Conservation (phyloP, 2,113 vertebrate species). For the Pogonocichla stellata region DNA sequence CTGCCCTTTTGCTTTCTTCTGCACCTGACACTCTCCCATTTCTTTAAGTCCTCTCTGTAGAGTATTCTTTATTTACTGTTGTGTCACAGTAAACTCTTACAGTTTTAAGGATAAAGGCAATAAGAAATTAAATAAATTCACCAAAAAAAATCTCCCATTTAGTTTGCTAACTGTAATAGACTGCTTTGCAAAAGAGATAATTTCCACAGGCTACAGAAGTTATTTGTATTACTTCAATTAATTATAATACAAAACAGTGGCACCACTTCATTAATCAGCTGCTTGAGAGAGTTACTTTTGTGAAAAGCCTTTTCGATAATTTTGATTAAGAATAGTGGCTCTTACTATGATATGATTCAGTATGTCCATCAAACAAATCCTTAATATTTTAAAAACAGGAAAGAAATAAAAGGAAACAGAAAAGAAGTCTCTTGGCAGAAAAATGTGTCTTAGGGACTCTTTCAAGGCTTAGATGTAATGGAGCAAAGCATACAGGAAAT, state of each 20-base stretch:
- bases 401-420: conserved; percentile 26
- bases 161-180: conserved; percentile 64
- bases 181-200: conserved; percentile 72
- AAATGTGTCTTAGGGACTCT: conserved; percentile 56
- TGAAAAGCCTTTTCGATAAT: conserved; percentile 78
- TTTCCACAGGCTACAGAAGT: conserved; percentile 76
- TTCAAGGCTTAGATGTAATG: conserved; percentile 45
- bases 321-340: conserved; percentile 73
- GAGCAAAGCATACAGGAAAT: conserved; percentile 73
- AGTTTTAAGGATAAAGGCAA: neutral
- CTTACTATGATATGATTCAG: conserved; percentile 70
- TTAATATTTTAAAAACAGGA: conserved; percentile 54
- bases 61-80: neutral
- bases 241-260: conserved; percentile 80
- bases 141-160: neutral
- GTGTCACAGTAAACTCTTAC: neutral
- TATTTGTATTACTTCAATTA: conserved; percentile 85
- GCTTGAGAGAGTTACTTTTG: conserved; percentile 78
- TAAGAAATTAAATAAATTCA: neutral
- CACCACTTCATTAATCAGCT: conserved; percentile 83
- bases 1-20: neutral
- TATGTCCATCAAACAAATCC: conserved; percentile 74
- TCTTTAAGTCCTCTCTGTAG: neutral
- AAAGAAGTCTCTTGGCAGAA: conserved; percentile 66
- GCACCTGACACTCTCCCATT: neutral